Conservation (phyloP, 2,113 vertebrate genomes). For the Poicephalus gulielmi region DNA sequence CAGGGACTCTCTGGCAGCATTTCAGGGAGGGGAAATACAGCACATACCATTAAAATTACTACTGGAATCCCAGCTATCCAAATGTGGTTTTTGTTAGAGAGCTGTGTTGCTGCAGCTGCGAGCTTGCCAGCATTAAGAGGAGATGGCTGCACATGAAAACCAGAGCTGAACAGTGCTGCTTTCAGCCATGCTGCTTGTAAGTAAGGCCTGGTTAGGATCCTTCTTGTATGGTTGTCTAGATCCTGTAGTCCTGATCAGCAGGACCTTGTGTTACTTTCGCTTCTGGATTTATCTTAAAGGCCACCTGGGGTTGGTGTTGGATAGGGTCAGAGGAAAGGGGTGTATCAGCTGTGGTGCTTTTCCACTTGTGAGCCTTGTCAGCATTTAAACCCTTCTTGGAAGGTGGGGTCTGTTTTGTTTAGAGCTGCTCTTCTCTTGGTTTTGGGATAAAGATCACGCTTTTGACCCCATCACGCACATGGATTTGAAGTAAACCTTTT, state of each 20-base stretch:
- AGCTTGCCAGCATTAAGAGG: not conserved
- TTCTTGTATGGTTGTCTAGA: not conserved
- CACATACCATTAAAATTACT: not conserved
- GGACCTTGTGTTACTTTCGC: not conserved
- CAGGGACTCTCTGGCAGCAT: not conserved
- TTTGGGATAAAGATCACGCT: not conserved
- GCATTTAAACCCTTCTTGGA: not conserved
- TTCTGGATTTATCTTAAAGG: not conserved
- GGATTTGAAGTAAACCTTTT: not conserved
- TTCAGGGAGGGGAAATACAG: not conserved
- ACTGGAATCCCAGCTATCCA: constrained; percentile 27
- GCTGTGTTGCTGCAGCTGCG: not conserved
- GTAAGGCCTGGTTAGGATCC: not conserved
- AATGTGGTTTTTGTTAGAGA: constrained; percentile 2
- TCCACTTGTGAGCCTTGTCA: not conserved
- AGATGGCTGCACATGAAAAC: not conserved
- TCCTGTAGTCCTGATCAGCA: not conserved
- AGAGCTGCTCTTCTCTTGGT: not conserved
- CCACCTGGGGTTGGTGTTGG: not conserved
- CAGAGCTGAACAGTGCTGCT: not conserved
- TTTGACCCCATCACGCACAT: not conserved
- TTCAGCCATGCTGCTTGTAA: not conserved
- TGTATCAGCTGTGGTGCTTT: not conserved
- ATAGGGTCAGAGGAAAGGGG: not conserved
- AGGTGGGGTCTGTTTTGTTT: not conserved